Evolutionary conservation across 2,888 invertebrate genomes (phyloP).

Genomic region (Cordilura impudica): DNA sequence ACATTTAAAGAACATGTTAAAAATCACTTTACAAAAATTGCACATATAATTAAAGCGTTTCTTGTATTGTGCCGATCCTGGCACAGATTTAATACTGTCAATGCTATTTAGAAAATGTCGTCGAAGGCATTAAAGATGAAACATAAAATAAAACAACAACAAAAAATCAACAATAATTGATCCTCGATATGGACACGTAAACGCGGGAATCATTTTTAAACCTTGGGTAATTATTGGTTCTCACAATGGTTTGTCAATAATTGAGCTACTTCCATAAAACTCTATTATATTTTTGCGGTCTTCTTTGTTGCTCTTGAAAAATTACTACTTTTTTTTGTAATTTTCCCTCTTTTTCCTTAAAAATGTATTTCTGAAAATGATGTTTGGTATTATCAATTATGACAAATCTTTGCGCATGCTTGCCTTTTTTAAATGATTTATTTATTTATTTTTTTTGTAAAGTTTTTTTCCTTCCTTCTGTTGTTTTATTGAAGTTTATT

Average conservation of each 20-base stretch:
- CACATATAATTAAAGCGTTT: conserved; percentile 58
- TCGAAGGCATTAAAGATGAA: conserved; percentile 64
- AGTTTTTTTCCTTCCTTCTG: conserved; percentile 2
- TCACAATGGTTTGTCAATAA: conserved; percentile 63
- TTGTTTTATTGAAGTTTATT: conserved; percentile 50
- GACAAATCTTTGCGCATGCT: conserved; percentile 78
- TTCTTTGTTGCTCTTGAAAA: not conserved
- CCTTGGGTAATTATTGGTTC: conserved; percentile 60
- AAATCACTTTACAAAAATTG: conserved; percentile 59
- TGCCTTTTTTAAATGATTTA: conserved; percentile 64
- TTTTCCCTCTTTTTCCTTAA: not conserved
- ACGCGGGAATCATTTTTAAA: conserved; percentile 26
- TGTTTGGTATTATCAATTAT: conserved; percentile 75
- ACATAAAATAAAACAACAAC: conserved; percentile 8
- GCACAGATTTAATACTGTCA: conserved; percentile 72
- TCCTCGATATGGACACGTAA: conserved; percentile 46
- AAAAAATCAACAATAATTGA: conserved; percentile 25
- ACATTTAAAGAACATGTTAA: conserved; percentile 55
- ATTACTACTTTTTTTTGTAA: conserved; percentile 24
- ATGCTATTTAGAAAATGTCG: conserved; percentile 75
- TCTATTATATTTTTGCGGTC: not conserved
- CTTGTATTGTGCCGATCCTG: conserved; percentile 19
- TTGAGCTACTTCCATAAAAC: conserved; percentile 57
- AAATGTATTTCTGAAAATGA: not conserved
- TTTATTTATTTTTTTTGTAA: conserved; percentile 28